Conservation (phyloP, 2,888 invertebrate species). For the Cremastinae sp. region DNA sequence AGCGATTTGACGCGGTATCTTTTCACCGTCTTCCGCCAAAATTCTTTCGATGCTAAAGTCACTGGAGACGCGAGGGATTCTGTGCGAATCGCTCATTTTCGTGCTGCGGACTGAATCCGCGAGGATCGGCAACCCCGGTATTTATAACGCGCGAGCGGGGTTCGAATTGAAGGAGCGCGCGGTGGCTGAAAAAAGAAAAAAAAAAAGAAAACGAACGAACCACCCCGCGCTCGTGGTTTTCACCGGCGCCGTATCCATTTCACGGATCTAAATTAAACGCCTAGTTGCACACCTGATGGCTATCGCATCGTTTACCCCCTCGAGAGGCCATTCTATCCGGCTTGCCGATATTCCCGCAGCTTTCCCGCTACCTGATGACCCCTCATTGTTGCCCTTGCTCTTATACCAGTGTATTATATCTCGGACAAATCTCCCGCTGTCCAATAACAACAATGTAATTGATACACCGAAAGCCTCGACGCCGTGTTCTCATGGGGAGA, state of each 20-base stretch:
- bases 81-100: slow-evolving; percentile 71
- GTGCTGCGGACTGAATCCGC: slow-evolving; percentile 66
- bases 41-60: slow-evolving; percentile 76
- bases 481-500: slow-evolving; percentile 41
- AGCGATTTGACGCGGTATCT: slow-evolving; percentile 4
- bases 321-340: slow-evolving; percentile 47
- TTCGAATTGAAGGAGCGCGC: neutral
- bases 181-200: neutral
- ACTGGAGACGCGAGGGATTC: slow-evolving; percentile 63
- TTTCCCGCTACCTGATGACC: slow-evolving; percentile 66
- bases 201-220: slow-evolving; percentile 29
- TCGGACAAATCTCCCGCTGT: slow-evolving; percentile 70
- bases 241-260: slow-evolving; percentile 69
- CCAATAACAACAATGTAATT: slow-evolving; percentile 80
- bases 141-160: slow-evolving; percentile 59
- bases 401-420: slow-evolving; percentile 78
- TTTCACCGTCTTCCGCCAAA: slow-evolving; percentile 64
- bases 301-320: slow-evolving; percentile 71
- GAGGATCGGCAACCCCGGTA: slow-evolving; percentile 59
- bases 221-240: slow-evolving; percentile 39
- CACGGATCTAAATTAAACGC: slow-evolving; percentile 77
- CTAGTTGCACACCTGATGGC: slow-evolving; percentile 78
- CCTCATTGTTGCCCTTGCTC: slow-evolving; percentile 73
- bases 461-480: slow-evolving; percentile 74
- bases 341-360: slow-evolving; percentile 27